Conservation (phyloP, 2,888 invertebrate species). For the Xanthia togata region DNA sequence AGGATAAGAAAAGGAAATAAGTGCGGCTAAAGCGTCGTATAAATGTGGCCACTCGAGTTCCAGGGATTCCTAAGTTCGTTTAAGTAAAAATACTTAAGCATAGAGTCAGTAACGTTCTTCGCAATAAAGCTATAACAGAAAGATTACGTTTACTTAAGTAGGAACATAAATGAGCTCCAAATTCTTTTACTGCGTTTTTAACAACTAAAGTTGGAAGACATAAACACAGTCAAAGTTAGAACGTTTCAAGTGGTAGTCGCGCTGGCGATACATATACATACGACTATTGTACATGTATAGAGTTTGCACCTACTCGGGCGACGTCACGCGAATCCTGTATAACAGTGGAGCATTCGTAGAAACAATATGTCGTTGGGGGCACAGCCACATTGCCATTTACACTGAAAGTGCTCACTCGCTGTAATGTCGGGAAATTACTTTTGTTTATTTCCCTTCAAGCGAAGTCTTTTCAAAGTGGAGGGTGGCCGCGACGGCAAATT, state of each 20-base stretch:
- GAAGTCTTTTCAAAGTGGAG: conserved; percentile 64
- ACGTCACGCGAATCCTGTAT: conserved; percentile 78
- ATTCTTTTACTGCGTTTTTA: conserved; percentile 50
- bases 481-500: conserved; percentile 60
- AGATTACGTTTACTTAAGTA: conserved; percentile 39
- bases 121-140: conserved; percentile 30
- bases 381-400: conserved; percentile 74
- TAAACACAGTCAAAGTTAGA: conserved; percentile 43
- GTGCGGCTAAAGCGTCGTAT: conserved; percentile 50
- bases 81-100: conserved; percentile 42
- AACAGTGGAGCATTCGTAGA: conserved; percentile 75
- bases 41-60: conserved; percentile 54
- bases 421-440: conserved; percentile 75
- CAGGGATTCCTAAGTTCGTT: conserved; percentile 42
- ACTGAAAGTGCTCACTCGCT: conserved; percentile 74
- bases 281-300: conserved; percentile 63
- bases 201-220: conserved; percentile 46
- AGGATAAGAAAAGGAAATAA: conserved; percentile 61
- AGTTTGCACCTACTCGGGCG: conserved; percentile 65
- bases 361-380: conserved; percentile 78
- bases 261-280: conserved; percentile 20
- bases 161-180: conserved; percentile 46
- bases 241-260: conserved; percentile 45
- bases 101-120: conserved; percentile 39
- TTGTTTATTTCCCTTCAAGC: conserved; percentile 74